Conservation (phyloP, 2,888 invertebrate genomes). For the Liposcelis brunnea region DNA sequence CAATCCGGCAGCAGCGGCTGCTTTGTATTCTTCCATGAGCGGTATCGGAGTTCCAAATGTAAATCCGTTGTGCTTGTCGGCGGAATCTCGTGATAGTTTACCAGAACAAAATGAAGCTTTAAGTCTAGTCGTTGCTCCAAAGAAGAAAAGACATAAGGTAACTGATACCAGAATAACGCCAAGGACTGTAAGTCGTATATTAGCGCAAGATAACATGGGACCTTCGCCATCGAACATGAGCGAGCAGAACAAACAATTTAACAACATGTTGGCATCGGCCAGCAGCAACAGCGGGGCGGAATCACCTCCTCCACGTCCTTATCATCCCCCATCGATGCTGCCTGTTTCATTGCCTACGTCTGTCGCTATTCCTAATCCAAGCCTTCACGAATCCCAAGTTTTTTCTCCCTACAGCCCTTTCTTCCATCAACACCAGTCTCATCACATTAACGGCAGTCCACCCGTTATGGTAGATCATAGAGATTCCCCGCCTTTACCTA, state of each 20-base stretch:
- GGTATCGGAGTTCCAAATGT: slow-evolving; percentile 31
- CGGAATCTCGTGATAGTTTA: slow-evolving; percentile 33
- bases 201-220: slow-evolving; percentile 64
- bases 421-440: slow-evolving; percentile 36
- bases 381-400: slow-evolving; percentile 84
- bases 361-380: slow-evolving; percentile 92
- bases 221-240: slow-evolving; percentile 23
- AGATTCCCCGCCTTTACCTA: slow-evolving; percentile 62
- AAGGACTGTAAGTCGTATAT: slow-evolving; percentile 69
- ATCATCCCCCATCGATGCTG: slow-evolving; percentile 68
- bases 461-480: slow-evolving; percentile 54
- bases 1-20: slow-evolving; percentile 36
- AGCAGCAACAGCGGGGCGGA: slow-evolving; percentile 18
- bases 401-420: slow-evolving; percentile 84
- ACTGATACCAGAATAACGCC: slow-evolving; percentile 87
- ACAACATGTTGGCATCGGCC: slow-evolving; percentile 16
- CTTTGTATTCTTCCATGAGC: slow-evolving; percentile 46
- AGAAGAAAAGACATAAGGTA: slow-evolving; percentile 91
- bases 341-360: slow-evolving; percentile 82
- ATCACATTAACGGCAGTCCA: slow-evolving; percentile 26
- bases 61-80: slow-evolving; percentile 38
- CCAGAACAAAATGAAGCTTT: slow-evolving; percentile 88
- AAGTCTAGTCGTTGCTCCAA: slow-evolving; percentile 84
- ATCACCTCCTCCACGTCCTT: slow-evolving; percentile 52
- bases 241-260: slow-evolving; percentile 9